Evolutionary conservation across 1,140 invertebrate genomes (phyloP).

Genomic region (Tetramorium simillimum): DNA sequence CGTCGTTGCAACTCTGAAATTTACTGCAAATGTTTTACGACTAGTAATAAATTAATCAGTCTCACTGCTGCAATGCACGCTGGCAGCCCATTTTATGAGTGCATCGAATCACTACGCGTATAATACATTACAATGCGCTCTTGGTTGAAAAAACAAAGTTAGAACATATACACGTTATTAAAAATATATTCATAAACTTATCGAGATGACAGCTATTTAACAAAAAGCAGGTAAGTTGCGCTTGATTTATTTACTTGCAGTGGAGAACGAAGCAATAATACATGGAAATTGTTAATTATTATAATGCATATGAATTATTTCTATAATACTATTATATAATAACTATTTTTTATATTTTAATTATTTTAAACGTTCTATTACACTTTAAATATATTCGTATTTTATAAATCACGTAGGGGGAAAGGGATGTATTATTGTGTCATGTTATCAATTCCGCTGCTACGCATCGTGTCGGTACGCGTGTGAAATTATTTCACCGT

Average conservation of each 20-base stretch:
- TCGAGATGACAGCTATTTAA: background rate
- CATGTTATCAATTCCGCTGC: background rate
- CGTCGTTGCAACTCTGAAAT: constrained; percentile 1
- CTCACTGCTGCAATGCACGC: constrained; percentile 4
- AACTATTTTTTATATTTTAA: background rate
- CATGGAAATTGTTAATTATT: background rate
- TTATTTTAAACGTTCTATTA: background rate
- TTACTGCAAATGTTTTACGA: constrained; percentile 16
- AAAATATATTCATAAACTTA: background rate
- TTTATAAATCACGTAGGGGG: background rate
- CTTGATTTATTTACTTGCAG: background rate
- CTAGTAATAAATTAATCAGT: constrained; percentile 39
- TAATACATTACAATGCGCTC: background rate
- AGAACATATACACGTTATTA: background rate
- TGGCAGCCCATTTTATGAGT: background rate
- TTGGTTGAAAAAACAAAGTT: background rate
- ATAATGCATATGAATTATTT: background rate
- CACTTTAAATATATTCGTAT: background rate
- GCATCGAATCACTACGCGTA: background rate
- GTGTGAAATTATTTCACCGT: background rate
- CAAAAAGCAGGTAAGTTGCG: background rate
- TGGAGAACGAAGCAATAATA: background rate
- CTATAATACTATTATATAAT: background rate
- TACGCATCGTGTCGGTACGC: background rate
- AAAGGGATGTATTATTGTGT: background rate